Evolutionary conservation across 2,113 vertebrate species (phyloP), one percentile per base, ranked within the genome.

Genomic region (Australoheros scitulus): DNA sequence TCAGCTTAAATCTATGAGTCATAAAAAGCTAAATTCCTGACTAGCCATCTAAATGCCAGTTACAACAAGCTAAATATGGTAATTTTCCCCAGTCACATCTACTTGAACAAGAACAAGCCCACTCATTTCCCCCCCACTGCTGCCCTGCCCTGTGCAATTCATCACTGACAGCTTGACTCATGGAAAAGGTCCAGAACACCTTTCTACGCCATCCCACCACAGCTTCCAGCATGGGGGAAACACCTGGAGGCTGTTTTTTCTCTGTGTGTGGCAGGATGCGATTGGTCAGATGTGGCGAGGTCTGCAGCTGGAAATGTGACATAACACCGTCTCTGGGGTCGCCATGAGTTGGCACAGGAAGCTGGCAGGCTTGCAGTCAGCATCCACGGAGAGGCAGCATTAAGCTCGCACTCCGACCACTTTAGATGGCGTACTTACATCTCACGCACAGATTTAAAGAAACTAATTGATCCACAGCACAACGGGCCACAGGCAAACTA

Each of bases 131-230:
- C 61, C 61, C 72, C 79, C 24, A 4, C 79, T 77, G 88, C 79
- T 56, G 55, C 65, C 60, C 38, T 81, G 70, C 77, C 68, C 47
- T 80, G 64, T 76, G 83, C 59, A 89, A 88, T 90, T 90, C 86
- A 90, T 91, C 89, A 90, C 85, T 78, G 90, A 81, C 83, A 89
- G 81, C 64, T 81, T 72, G 74, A 83, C 79, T 86, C 76, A 52
- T 41, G 58, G 47, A 80, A 83, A 84, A 81, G 24, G 80, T 70
- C 87, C 74, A 87, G 79, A 84, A 84, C 77, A 75, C 60, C 41
- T 74, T 70, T 82, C 47, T 56, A 38, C 38, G 34, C 82, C 43
- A 77, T 72, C 82, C 82, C 68, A 80, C 47, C 47, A 24, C 74
- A 41, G 47, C 80, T 20, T 58, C 63, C 59, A 82, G 47, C 17